A percentile compares a stretch with the other conserved stretches of the same genome.
These are phyloP conservation scores for Calephelis perditalis DNA, from an alignment of 2,888 invertebrate genomes.

Conservation along the genomic window DNA sequence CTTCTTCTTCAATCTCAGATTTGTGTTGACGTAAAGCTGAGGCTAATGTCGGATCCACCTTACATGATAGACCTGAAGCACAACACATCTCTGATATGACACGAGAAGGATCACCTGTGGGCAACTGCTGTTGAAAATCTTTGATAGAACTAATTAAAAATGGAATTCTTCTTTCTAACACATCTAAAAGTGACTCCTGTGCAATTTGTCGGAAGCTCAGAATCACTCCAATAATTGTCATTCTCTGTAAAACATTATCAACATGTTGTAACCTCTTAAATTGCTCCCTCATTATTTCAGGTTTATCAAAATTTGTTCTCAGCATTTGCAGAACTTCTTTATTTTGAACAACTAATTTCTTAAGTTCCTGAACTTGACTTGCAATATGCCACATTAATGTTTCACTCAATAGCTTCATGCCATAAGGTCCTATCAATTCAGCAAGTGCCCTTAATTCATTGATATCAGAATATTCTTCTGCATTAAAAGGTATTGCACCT, in stretches of 20 bases:
- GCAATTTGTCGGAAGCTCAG: constrained; percentile 96
- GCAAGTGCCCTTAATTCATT: constrained; percentile 96
- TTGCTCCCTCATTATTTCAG: constrained; percentile 98
- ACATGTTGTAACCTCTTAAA: constrained; percentile 93
- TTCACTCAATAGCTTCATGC: constrained; percentile 97
- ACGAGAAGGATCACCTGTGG: constrained; percentile 92
- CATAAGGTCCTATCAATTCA: constrained; percentile 98
- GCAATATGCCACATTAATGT: constrained; percentile 99
- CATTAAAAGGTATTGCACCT: constrained; percentile 95
- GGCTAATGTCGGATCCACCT: constrained; percentile 96
- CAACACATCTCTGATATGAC: constrained; percentile 98
- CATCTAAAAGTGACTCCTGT: constrained; percentile 95
- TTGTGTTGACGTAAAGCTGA: constrained; percentile 94
- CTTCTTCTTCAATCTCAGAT: constrained; percentile 91
- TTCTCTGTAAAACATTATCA: constrained; percentile 96
- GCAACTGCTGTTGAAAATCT: constrained; percentile 95
- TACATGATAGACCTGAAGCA: constrained; percentile 94
- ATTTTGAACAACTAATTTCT: constrained; percentile 92
- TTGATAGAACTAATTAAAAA: constrained; percentile 96
- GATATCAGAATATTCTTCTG: constrained; percentile 98
- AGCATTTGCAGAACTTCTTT: constrained; percentile 94
- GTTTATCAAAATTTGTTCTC: constrained; percentile 98
- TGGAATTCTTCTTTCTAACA: constrained; percentile 95
- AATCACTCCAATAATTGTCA: constrained; percentile 99
- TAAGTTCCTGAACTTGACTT: constrained; percentile 97